Conservation (phyloP, 2,797 vertebrate genomes). For the Trachurus trachurus region DNA sequence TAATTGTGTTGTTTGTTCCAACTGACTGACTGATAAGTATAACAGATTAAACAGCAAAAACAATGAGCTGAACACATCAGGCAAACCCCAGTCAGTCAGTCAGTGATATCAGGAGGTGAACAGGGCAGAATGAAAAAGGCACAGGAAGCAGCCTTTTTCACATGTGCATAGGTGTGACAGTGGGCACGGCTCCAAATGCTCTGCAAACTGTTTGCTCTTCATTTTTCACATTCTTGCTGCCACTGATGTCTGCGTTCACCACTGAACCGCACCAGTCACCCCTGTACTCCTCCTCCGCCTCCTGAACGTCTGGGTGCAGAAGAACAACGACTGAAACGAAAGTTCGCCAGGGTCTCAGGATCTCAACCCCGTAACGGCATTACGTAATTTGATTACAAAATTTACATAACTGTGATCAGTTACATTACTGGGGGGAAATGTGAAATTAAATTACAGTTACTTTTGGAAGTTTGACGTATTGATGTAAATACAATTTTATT, state of each 20-base stretch:
- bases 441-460: too few species aligned
- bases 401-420: too few species aligned
- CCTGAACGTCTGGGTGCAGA: too few species aligned
- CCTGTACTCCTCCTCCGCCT: neutral
- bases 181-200: slow-evolving; percentile 40
- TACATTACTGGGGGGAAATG: too few species aligned
- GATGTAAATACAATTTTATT: too few species aligned
- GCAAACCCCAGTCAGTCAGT: too few species aligned
- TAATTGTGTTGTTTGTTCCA: slow-evolving; percentile 7
- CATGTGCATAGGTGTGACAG: slow-evolving; percentile 56
- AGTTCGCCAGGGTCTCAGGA: too few species aligned
- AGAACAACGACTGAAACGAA: too few species aligned
- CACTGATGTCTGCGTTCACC: slow-evolving; percentile 14
- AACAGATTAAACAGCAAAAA: slow-evolving; percentile 16
- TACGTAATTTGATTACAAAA: too few species aligned
- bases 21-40: neutral
- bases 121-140: neutral
- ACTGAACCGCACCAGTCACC: slow-evolving; percentile 6
- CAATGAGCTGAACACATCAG: neutral
- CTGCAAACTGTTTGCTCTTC: slow-evolving; percentile 31
- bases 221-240: slow-evolving; percentile 45
- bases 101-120: neutral
- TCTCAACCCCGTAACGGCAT: too few species aligned
- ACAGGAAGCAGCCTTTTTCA: slow-evolving; percentile 13
- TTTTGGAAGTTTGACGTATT: too few species aligned